Base-by-base conservation (phyloP, 1,140 invertebrate genomes). In the Tetraneura akinire region DNA sequence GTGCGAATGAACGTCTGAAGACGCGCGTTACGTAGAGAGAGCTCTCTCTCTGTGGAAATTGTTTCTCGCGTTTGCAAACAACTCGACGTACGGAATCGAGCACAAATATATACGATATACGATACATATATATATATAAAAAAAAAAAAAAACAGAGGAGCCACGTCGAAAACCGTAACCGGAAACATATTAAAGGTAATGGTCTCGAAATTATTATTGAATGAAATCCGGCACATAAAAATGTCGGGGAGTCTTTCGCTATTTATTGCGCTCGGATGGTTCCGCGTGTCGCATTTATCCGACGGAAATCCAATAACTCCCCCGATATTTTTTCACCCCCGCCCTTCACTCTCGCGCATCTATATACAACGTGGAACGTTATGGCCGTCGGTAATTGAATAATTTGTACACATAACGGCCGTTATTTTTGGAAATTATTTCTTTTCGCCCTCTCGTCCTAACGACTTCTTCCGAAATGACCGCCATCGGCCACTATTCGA, bases 171-270 rank as follows among this genome's bases (percentile, higher is more conserved):
- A 78, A 78, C 74, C 74, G 53, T 78, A 78, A 78, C 74, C 74
- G 74, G 74, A 78, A 78, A 78, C 74, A 62, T 78, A 78, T 78
- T 78, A 78, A 78, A 78, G 74, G 74, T 78, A 78, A 78, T 78
- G 74, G 74, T 78, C 74, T 78, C 74, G 74, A 78, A 78, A 78
- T 78, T 60, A 62, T 78, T 78, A 78, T 78, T 64, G 80, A 57
- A 78, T 81, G 47, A 74, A 80, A 80, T 81, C 81, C 73, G 74
- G 60, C 47, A 51, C 73, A 66, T 74, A 74, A 81, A 81, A 74
- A 81, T 37, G 74, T 76, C 45, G 60, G 81, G 62, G 73, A 60
- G 74, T 78, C 55, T 78, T 62, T 62, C 55, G 74, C 74, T 78
- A 78, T 78, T 78, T 78, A 78, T 78, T 78, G 32, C 74, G 74